phyloP scores from a whole-genome alignment of 2,888 invertebrate species.

The Acanthacorydalis orientalis region DNA sequence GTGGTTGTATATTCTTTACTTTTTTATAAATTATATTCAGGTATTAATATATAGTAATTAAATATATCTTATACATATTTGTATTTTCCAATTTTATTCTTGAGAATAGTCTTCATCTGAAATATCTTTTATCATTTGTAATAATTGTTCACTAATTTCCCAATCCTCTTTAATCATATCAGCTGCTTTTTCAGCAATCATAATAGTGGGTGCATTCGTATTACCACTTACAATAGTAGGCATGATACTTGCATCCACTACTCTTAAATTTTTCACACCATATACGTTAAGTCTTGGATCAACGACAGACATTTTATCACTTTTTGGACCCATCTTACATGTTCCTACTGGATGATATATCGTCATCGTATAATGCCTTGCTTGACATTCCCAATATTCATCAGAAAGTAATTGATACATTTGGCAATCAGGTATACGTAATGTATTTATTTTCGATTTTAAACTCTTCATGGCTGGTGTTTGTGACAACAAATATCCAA shows the following conservation, averaged over 20 bases:
- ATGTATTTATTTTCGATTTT: conserved; percentile 44
- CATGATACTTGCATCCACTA: conserved; percentile 73
- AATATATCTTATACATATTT: background rate
- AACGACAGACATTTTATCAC: conserved; percentile 46
- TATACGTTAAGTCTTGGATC: conserved; percentile 49
- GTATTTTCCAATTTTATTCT: background rate
- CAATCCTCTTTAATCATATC: conserved; percentile 70
- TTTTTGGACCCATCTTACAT: conserved; percentile 58
- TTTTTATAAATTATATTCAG: background rate
- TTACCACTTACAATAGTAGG: conserved; percentile 63
- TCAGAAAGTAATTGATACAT: conserved; percentile 45
- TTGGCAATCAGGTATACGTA: conserved; percentile 48
- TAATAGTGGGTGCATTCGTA: conserved; percentile 66
- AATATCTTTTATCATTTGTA: background rate
- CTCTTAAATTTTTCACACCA: conserved; percentile 48
- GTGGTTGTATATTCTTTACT: background rate
- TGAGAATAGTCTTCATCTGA: background rate
- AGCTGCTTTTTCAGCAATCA: conserved; percentile 71
- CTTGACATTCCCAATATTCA: conserved; percentile 62
- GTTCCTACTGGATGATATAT: conserved; percentile 73
- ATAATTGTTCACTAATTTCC: conserved; percentile 21
- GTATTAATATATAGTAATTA: background rate
- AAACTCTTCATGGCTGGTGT: conserved; percentile 41
- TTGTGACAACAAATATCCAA: conserved; percentile 40
- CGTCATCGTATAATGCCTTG: conserved; percentile 56